Conservation (phyloP, 2,797 vertebrate genomes). For the Clarias laeviceps region DNA sequence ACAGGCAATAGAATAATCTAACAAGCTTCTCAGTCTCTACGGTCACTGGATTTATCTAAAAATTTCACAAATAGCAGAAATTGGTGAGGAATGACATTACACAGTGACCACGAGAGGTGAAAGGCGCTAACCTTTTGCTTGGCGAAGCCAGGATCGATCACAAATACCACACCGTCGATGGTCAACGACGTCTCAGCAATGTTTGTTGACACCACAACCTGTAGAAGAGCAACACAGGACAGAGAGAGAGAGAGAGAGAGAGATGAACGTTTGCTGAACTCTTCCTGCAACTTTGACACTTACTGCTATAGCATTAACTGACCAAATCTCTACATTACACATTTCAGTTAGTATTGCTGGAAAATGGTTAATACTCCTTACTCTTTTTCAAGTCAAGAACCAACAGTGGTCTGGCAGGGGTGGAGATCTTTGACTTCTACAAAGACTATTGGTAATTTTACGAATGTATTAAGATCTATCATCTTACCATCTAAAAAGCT, state of each 20-base stretch:
- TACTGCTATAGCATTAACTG: not conserved
- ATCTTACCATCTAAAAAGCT: not conserved
- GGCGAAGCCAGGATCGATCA: conserved; percentile 98
- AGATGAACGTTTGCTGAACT: not conserved
- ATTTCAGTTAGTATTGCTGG: not conserved
- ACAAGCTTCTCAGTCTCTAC: conserved; percentile 73
- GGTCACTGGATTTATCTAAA: conserved; percentile 71
- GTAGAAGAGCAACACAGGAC: conserved; percentile 57
- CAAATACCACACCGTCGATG: conserved; percentile 96
- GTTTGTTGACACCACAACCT: conserved; percentile 98
- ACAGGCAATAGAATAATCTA: conserved; percentile 76
- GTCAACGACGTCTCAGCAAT: conserved; percentile 98
- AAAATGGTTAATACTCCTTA: not conserved
- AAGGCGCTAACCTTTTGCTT: conserved; percentile 90
- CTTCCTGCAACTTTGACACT: not conserved
- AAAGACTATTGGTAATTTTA: not conserved
- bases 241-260: not conserved
- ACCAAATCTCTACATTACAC: not conserved
- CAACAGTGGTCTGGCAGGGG: not conserved
- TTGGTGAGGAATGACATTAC: conserved; percentile 75
- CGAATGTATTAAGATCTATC: not conserved
- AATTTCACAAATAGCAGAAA: conserved; percentile 72
- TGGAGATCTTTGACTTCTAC: too few relatives aligned
- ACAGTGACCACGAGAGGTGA: conserved; percentile 46
- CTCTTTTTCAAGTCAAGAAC: not conserved